Base-by-base conservation (phyloP, 53 echinoderm and acorn worm genomes). In the Pentamera pediparva region DNA sequence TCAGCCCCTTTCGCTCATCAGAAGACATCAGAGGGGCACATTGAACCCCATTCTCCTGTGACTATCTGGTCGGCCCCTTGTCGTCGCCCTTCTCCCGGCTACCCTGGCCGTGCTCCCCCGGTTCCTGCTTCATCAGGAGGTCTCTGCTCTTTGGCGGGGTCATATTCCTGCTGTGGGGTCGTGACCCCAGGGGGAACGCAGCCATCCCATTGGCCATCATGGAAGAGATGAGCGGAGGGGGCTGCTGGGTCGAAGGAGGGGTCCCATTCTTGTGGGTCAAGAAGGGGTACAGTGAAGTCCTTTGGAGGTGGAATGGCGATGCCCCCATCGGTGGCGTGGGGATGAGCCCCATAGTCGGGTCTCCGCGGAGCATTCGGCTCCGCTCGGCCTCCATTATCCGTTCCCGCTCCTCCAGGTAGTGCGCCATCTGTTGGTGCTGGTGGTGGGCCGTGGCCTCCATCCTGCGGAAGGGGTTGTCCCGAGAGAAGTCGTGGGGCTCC, bases 401-500 rank as follows among this genome's bases (percentile, higher is more conserved):
- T 18, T 91, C 91, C 26, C 86, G 78, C 34, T 88, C 91, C 84
- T 92, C 91, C 83, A 90, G 76, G 82, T 85, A 90, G 50, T 83
- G 84, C 39, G 87, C 90, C 78, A 94, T 87, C 63, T 90, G 93
- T 45, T 85, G 82, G n/a, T 75, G 53, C 30, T 88, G 88, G n/a
- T n/a, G n/a, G n/a, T n/a, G n/a, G n/a, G n/a, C n/a, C n/a, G n/a
- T n/a, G 8, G 79, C 61, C 65, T 93, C 93, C 69, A 89, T 69
- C 37, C 82, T 70, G 17, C 90, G 80, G 47, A 79, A 76, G 12
- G 98, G 98, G 72, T 98, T 98, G 77, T 98, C 98, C 22, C 98
- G 63, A 0, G 98, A 88, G 54, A 98, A 98, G 62, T 98, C 98
- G 49, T 98, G 98, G 4, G 91, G 98, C 75, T 98, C 98, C 26